A percentile compares a stretch with the other conserved stretches of the same genome.
These are phyloP conservation scores for Trissolcus brochymenae DNA, from an alignment of 2,888 invertebrate genomes.

Conservation along the genomic window DNA sequence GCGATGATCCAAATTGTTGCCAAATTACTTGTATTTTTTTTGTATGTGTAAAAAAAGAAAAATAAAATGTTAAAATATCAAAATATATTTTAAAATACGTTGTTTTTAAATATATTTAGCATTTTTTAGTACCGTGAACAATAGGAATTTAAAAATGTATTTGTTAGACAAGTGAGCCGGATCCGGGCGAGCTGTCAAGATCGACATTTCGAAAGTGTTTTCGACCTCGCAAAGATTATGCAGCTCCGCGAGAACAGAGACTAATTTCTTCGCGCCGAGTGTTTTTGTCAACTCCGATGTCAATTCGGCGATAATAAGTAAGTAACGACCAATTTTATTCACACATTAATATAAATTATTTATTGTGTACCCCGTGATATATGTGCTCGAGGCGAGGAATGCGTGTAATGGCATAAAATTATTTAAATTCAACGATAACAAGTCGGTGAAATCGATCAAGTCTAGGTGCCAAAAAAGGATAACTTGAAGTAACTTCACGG, in stretches of 20 bases:
- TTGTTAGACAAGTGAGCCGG: no score
- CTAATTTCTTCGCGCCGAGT: neutral
- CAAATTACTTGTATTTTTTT: conserved; percentile 2
- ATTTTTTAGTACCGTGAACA: no score
- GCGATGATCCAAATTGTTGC: neutral
- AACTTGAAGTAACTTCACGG: no score
- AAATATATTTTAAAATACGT: no score
- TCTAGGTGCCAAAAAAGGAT: conserved; percentile 29
- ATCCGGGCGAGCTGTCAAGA: neutral
- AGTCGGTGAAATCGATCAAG: conserved; percentile 27
- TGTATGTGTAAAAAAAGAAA: no score
- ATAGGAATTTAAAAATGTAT: no score
- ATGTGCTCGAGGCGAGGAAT: conserved; percentile 28
- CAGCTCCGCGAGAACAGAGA: neutral
- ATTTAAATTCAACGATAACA: conserved; percentile 49
- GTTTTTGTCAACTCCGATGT: conserved; percentile 21
- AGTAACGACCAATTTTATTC: conserved; percentile 44
- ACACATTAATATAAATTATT: conserved; percentile 49
- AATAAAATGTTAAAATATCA: no score
- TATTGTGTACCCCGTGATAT: conserved; percentile 36
- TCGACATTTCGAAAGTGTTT: conserved; percentile 32
- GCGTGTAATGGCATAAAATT: conserved; percentile 46
- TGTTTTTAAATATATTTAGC: no score
- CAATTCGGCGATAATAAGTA: conserved; percentile 15
- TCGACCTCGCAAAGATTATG: conserved; percentile 26